Conservation (phyloP, 92 coral and sea anemone species). For the Palythoa caribaeorum region DNA sequence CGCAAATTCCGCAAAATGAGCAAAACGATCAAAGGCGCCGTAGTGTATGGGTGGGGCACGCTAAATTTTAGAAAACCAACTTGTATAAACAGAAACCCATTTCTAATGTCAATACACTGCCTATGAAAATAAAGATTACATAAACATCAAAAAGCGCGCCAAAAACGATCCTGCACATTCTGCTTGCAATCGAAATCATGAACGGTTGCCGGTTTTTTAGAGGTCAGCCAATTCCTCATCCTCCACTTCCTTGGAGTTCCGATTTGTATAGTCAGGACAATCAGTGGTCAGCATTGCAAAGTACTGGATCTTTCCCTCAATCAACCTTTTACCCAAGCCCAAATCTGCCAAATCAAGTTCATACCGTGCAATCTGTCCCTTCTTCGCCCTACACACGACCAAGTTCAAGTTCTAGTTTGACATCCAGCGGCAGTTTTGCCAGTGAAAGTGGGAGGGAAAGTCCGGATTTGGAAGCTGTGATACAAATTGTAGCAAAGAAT, state of each 20-base stretch:
- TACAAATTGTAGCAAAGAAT: constrained; percentile 15
- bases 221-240: constrained; percentile 1
- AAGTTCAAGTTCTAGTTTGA: constrained; percentile 22
- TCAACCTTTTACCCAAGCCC: constrained; percentile 11
- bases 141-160: constrained; percentile 5
- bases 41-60: constrained; percentile 18
- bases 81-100: constrained; percentile 17
- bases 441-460: constrained; percentile 33
- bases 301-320: constrained; percentile 19
- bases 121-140: background rate
- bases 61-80: constrained; percentile 6
- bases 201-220: constrained; percentile 11
- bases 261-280: constrained; percentile 18
- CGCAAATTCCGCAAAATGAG: constrained; percentile 1
- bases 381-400: constrained; percentile 20
- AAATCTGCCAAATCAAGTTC: constrained; percentile 7
- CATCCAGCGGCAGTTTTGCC: background rate
- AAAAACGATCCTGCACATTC: background rate
- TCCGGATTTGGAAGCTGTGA: constrained; percentile 17
- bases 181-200: constrained; percentile 23
- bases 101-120: constrained; percentile 11
- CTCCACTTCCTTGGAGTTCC: background rate
- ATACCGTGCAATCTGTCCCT: constrained; percentile 21
- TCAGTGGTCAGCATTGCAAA: constrained; percentile 20
- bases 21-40: constrained; percentile 3